Base-by-base conservation (phyloP, 2,113 vertebrate genomes). In the Ceratotherium simum region DNA sequence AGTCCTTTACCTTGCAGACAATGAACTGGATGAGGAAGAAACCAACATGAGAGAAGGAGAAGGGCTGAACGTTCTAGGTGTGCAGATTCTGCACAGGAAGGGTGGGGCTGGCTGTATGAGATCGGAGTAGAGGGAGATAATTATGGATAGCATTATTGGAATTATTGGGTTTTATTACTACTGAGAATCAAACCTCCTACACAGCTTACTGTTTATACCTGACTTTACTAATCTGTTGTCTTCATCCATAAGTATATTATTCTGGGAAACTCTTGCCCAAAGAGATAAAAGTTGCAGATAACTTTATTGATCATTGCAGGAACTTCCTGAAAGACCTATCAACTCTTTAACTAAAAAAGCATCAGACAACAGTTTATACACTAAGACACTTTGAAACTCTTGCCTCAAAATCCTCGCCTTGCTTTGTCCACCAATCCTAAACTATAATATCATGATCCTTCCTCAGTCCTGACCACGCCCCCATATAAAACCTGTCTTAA, bases 311-410 rank as follows among this genome's bases (percentile, higher is more conserved):
- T 54, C 69, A 33, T 72, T 82, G 18, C 9, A 62, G 33, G n/a
- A 87, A 90, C 20, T 82, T 76, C 9, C 70, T 67, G 78, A 62
- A 80, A 90, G 14, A 56, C 5, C 3, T 67, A 72, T 60, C 8
- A 85, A 80, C 12, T 62, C 85, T 96, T 97, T 90, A 83, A 94
- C 56, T 31, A 2, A 54, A 82, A 70, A 72, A 46, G 20, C 46
- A 42, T 56, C 82, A 60, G 54, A 78, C 36, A 42, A 79, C 16
- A 46, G 4, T 64, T 91, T 93, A 70, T 14, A 58, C 27, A 39
- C 29, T 76, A 78, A 46, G 46, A 91, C 46, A 42, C 39, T 92
- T 87, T 64, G 48, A 85, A 72, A 13, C 27, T 39, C 46, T 90
- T 90, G 27, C 18, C 27, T 90, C 78, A 92, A 91, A 96, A 81